A percentile compares a stretch with the other conserved stretches of the same genome.
Conservation (phyloP, 2,113 vertebrate genomes). For the Rissa tridactyla region DNA sequence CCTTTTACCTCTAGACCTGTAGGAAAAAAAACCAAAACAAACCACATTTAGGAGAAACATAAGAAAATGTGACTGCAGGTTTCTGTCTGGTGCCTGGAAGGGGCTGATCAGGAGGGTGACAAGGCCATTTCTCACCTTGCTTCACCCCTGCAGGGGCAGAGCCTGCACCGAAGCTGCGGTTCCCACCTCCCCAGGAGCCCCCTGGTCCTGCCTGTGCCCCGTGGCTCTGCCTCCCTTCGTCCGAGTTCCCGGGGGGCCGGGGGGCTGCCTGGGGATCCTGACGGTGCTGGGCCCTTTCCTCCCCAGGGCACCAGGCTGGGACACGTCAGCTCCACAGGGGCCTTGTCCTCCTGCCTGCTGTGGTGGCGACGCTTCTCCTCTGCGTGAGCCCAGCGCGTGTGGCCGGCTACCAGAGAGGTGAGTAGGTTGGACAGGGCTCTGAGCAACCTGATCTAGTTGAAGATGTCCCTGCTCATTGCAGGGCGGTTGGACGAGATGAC, state of each 20-base stretch:
- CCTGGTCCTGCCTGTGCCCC: not conserved
- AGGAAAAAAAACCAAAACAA: not conserved
- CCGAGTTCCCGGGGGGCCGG: accelerated
- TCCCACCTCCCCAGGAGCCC: not conserved
- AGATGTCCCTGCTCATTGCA: not conserved
- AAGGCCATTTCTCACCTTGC: not conserved
- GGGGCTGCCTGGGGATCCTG: not conserved
- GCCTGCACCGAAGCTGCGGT: not conserved
- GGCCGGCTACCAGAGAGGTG: not conserved
- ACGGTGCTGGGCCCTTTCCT: not conserved
- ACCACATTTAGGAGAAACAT: not conserved
- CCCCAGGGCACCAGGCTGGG: slow-evolving; percentile 23
- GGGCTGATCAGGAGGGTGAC: not conserved
- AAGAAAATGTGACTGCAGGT: not conserved
- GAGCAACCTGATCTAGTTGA: not conserved
- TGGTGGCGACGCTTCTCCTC: not conserved
- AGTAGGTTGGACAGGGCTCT: not conserved
- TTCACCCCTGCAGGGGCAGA: not conserved
- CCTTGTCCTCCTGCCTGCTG: not conserved
- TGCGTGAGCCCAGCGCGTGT: not conserved
- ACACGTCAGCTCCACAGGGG: not conserved
- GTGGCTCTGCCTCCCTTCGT: not conserved
- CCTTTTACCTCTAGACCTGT: not conserved
- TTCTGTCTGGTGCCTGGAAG: not conserved
- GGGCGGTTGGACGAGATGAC: not conserved